Evolutionary conservation across 2,888 invertebrate genomes (phyloP), one percentile per base, ranked within the genome.

Genomic region (Seira sanloemensis): DNA sequence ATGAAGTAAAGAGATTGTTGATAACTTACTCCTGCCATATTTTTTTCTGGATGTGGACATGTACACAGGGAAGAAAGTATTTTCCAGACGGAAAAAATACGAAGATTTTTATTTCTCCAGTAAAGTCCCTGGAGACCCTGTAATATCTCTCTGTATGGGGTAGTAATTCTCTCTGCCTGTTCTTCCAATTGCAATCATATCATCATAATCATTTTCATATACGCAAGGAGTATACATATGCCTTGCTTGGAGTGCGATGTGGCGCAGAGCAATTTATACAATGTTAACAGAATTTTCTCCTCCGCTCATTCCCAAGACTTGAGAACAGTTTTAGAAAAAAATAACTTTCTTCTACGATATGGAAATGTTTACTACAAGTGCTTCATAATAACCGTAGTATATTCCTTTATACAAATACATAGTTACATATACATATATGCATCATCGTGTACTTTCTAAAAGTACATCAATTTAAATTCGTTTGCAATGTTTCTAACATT

Each of bases 1-100:
- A 71, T 0, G 74, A 18, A 27, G 37, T 27, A 74, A 67, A 77
- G 68, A 68, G 18, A 67, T 75, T 75, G 16, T 18, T 50, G 77
- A 77, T 77, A 58, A 37, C 21, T 24, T 1, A 54, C 58, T 58
- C 37, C 12, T 37, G 37, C 37, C 37, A 7, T 37, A 37, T 37
- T 37, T 37, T 7, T 37, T 37, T 50, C 50, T 50, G 50, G 5
- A 7, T 2, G 2, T 16, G n/a, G 16, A 50, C 12, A 7, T 2
- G 50, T 1, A 50, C 50, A 50, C 1, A 50, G 1, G 5, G 12
- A 37, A 37, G 37, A 37, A 37, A 37, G 37, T 37, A 37, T 37
- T 7, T 37, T 37, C 12, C 12, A 12, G 12, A 37, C 37, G 37
- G 4, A 37, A 12, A 12, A 37, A 37, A 37, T 7, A 37, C 5